Conservation (phyloP, 2,113 vertebrate species). For the Oncorhynchus kisutch region DNA sequence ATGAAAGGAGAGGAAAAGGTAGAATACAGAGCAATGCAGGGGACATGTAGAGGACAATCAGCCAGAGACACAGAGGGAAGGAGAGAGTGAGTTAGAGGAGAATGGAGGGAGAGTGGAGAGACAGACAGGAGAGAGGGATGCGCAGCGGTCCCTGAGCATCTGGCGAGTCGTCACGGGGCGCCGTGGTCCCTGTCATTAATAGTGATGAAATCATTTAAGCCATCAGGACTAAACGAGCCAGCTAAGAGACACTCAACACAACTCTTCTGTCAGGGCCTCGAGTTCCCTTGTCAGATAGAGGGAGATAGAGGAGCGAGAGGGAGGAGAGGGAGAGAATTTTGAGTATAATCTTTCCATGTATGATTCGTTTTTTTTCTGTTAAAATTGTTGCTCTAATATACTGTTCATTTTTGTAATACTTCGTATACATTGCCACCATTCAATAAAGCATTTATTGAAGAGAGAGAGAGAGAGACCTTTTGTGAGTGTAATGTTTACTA, state of each 20-base stretch:
- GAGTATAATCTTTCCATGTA: not conserved
- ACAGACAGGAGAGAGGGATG: slow-evolving; percentile 77
- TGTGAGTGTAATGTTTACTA: too few relatives aligned
- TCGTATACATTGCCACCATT: too few relatives aligned
- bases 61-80: slow-evolving; percentile 62
- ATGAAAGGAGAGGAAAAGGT: slow-evolving; percentile 64
- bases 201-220: slow-evolving; percentile 99
- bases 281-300: not conserved
- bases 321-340: slow-evolving; percentile 28
- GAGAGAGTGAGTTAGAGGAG: slow-evolving; percentile 22
- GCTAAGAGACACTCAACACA: slow-evolving; percentile 80
- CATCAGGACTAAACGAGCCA: slow-evolving; percentile 98
- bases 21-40: slow-evolving; percentile 72
- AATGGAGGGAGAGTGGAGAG: slow-evolving; percentile 68
- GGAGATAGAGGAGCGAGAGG: too few relatives aligned
- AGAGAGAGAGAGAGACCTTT: too few relatives aligned
- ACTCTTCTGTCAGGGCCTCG: slow-evolving; percentile 34
- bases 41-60: slow-evolving; percentile 91
- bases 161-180: slow-evolving; percentile 87
- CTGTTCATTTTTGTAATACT: too few relatives aligned
- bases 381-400: too few relatives aligned
- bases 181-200: slow-evolving; percentile 95
- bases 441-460: too few relatives aligned
- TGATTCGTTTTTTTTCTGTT: too few relatives aligned
- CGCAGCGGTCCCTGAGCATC: slow-evolving; percentile 95